Base-by-base conservation (phyloP, 2,888 invertebrate genomes). In the Watsonalla cultraria region DNA sequence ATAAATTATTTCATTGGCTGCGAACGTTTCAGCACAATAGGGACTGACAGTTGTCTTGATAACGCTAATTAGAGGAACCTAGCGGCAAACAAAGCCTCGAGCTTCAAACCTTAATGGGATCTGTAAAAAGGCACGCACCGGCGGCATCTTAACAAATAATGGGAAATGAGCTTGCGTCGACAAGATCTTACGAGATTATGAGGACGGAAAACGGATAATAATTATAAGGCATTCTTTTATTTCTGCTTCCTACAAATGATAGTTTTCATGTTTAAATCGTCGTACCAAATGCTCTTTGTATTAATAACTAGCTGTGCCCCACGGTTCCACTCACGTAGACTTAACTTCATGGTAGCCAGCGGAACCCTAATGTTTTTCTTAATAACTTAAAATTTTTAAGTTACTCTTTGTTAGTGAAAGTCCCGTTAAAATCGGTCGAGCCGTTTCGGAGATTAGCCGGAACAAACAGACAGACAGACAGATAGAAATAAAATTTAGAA, bases 61-160 rank as follows among this genome's bases (percentile, higher is more conserved):
- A 77, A 73, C 66, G 72, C 74, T 82, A 80, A 85, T 83, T 82
- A 80, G 72, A 74, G 66, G 65, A 70, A 70, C 72, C 62, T 71
- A 68, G 68, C 64, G 55, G 63, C 61, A 76, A 76, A 78, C 79
- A 81, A 76, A 74, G 73, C 65, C 62, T 52, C 55, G 53, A 56
- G 55, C 63, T 49, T 59, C 54, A 57, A 52, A 50, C 57, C 57
- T 56, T 68, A 73, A 78, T 70, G 66, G 70, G 70, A 70, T 70
- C 67, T 65, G 58, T 56, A 59, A 63, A 71, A 75, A 67, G 68
- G 66, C 66, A 68, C 70, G 64, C 64, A 60, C 53, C 56, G 58
- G 52, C 58, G 59, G 64, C 62, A 60, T 64, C 55, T 55, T 53
- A 54, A 60, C 61, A 65, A 66, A 70, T 64, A 66, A 66, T 68